Evolutionary conservation across 1,140 invertebrate species (phyloP).

Genomic region (Drosophila rufa): DNA sequence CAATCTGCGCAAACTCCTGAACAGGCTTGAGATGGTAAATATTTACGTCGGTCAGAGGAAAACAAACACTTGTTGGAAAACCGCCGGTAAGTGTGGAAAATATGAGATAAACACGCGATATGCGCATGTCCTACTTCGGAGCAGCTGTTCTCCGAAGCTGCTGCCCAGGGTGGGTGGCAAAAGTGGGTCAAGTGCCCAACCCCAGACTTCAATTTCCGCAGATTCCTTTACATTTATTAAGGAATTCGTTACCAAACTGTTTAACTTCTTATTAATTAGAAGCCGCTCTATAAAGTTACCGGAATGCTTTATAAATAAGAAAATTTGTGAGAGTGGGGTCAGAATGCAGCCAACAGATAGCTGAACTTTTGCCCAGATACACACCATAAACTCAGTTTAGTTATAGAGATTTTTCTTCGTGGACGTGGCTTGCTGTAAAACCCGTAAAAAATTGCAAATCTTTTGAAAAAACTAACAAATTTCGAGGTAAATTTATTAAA

Average conservation of each 20-base stretch:
- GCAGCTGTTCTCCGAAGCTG: constrained; percentile 60
- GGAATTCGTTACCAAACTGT: not conserved
- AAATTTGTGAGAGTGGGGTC: not conserved
- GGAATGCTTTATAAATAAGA: not conserved
- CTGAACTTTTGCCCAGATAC: constrained; percentile 62
- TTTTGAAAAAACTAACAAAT: constrained; percentile 85
- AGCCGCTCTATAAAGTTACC: not conserved
- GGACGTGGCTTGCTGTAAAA: constrained; percentile 66
- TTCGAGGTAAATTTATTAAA: constrained; percentile 73
- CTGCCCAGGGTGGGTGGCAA: constrained; percentile 49
- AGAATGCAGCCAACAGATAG: constrained; percentile 35
- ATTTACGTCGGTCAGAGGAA: constrained; percentile 66
- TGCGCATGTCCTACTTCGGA: constrained; percentile 70
- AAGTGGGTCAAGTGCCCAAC: constrained; percentile 69
- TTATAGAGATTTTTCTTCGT: constrained; percentile 82
- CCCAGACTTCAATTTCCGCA: constrained; percentile 17
- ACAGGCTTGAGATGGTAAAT: constrained; percentile 50
- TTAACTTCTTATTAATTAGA: rapidly evolving
- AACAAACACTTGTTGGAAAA: constrained; percentile 75
- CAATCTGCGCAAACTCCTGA: constrained; percentile 69
- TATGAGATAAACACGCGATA: constrained; percentile 58
- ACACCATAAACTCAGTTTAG: constrained; percentile 70
- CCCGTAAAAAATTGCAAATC: constrained; percentile 85
- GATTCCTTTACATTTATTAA: constrained; percentile 25
- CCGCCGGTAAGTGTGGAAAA: constrained; percentile 46